Base-by-base conservation (phyloP, 2,113 vertebrate genomes). In the Tor tambroides region DNA sequence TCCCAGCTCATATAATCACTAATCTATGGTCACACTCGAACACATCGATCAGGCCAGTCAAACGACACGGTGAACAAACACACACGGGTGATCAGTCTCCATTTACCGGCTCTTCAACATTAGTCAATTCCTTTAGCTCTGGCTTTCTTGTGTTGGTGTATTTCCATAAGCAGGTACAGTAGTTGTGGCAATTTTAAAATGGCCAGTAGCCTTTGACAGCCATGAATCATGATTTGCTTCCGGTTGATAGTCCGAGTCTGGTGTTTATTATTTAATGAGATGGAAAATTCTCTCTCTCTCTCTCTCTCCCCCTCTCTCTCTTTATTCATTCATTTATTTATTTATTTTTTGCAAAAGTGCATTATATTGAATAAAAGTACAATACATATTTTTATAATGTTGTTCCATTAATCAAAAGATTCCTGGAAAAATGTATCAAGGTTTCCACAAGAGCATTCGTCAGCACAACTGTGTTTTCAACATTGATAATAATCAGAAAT, bases 1-100 rank as follows among this genome's bases (percentile, higher is more conserved):
- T 76, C 69, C 32, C 0, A 23, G 79, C 76, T 75, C 32, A 63
- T 80, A n/a, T 88, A 86, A 89, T 86, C 80, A 75, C 63, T 72
- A 83, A 84, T 84, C 83, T 67, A 86, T 79, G 51, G 65, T 71
- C 35, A 35, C 72, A 61, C 83, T 85, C 17, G 30, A 83, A 83
- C 65, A 23, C 32, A 72, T 54, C 81, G 83, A 71, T 81, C 74
- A 72, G 83, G 81, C 63, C 49, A 85, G 21, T 76, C 67, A 23
- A 21, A 41, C 51, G n/a, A 80, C 51, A 61, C 80, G 46, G 61
- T 71, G 32, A 51, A 59, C 56, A 84, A 75, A 75, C 72, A 46
- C 61, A 23, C 63, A 61, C 56, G 30, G n/a, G 86, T 61, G 51
- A 41, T 41, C 71, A 2, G 38, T 41, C 30, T 59, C 23, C 59